phyloP scores from a whole-genome alignment of 1,140 invertebrate genomes.

The Gonatopus flavifemur region DNA sequence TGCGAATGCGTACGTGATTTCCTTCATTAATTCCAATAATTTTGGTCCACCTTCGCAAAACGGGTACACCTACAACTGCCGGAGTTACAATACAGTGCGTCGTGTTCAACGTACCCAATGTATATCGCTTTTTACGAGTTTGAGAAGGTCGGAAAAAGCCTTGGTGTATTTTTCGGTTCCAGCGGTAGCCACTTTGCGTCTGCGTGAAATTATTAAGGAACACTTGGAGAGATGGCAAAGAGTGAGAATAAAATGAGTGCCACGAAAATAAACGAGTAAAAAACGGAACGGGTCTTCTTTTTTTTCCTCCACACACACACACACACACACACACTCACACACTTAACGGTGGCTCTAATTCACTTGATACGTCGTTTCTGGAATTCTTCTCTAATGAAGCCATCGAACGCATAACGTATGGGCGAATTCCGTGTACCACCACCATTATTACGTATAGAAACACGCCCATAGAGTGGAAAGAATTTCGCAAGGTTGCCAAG shows the following conservation, averaged over 20 bases:
- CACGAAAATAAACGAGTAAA: too few species aligned
- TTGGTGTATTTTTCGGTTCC: background rate
- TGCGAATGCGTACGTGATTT: too few species aligned
- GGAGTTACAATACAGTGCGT: too few species aligned
- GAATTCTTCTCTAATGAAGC: slow-evolving; percentile 16
- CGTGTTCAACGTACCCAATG: too few species aligned
- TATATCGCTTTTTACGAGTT: too few species aligned
- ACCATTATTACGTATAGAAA: background rate
- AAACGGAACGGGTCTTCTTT: too few species aligned
- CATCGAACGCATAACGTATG: slow-evolving; percentile 5
- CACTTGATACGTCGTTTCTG: slow-evolving; percentile 4
- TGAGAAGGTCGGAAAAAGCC: too few species aligned
- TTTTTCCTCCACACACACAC: too few species aligned
- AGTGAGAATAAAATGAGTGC: background rate
- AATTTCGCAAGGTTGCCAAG: slow-evolving; percentile 14
- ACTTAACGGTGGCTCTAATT: slow-evolving; percentile 8
- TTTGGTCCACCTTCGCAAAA: too few species aligned
- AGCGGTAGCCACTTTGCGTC: background rate
- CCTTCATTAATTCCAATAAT: too few species aligned
- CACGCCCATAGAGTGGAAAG: slow-evolving; percentile 8
- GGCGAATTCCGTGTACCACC: slow-evolving; percentile 12
- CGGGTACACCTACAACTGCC: too few species aligned
- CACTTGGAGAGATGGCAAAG: slow-evolving; percentile 12
- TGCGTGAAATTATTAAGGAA: slow-evolving; percentile 19
- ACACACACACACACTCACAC: too few species aligned